These are phyloP conservation scores for Catharus ustulatus DNA, from an alignment of 2,797 vertebrate species.

Conservation along the genomic window DNA sequence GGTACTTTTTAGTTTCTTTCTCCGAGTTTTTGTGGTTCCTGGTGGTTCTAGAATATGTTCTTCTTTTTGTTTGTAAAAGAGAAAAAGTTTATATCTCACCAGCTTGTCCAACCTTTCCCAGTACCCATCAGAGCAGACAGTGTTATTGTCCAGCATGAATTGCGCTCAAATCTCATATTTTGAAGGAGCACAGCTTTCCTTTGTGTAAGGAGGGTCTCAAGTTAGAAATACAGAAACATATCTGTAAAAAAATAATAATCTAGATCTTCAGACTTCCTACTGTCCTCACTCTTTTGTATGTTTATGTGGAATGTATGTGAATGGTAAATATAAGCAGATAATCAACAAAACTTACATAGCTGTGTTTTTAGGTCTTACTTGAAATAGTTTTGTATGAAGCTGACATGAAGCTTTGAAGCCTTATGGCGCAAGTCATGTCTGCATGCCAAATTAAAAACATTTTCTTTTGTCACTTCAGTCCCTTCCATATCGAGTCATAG, in stretches of 20 bases:
- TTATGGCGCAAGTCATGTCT: not conserved
- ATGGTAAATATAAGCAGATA: not conserved
- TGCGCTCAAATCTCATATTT: not conserved
- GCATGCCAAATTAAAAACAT: not conserved
- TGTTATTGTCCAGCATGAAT: not conserved
- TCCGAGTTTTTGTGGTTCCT: not conserved
- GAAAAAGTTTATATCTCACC: not conserved
- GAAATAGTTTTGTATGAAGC: not conserved
- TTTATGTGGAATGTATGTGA: not conserved
- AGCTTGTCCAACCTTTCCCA: not conserved
- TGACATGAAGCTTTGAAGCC: not conserved
- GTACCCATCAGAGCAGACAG: not conserved
- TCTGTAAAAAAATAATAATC: not conserved
- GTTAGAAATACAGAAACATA: not conserved
- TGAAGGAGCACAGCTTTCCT: not conserved
- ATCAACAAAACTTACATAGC: not conserved
- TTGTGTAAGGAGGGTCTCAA: not conserved
- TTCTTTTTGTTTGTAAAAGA: not conserved
- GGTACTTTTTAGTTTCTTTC: not conserved
- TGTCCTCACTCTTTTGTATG: not conserved
- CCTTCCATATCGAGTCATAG: not conserved
- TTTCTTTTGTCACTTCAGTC: not conserved
- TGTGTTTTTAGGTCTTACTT: not conserved
- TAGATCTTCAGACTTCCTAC: not conserved
- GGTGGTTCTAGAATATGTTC: not conserved